These are phyloP conservation scores for Falco naumanni DNA, from an alignment of 2,797 vertebrate genomes.

Conservation along the genomic window DNA sequence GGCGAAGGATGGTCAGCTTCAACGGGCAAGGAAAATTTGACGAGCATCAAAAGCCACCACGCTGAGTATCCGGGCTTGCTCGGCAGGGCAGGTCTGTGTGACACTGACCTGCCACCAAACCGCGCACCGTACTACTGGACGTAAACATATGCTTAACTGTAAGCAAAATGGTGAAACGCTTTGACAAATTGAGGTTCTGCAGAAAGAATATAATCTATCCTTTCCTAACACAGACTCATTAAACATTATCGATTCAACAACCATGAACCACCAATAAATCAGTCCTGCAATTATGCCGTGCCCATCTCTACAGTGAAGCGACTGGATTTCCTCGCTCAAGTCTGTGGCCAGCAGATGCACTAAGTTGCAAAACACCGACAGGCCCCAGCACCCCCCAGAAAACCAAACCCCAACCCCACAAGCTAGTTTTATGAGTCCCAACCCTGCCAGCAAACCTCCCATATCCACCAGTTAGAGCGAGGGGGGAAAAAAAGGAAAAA, in stretches of 20 bases:
- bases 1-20: neutral
- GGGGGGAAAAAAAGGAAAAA: no score
- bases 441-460: neutral
- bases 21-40: neutral
- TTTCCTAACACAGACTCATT: neutral
- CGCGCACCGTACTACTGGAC: fast-evolving
- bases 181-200: neutral
- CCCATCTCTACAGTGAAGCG: neutral
- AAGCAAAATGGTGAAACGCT: neutral
- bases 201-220: neutral
- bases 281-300: neutral
- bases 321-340: neutral
- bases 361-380: neutral
- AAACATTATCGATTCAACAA: neutral
- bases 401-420: neutral
- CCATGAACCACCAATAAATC: neutral
- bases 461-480: neutral
- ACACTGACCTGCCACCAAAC: neutral
- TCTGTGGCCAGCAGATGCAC: neutral
- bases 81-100: neutral
- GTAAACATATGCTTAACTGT: neutral
- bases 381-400: no score
- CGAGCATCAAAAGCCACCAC: neutral
- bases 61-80: fast-evolving
- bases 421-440: neutral